A percentile compares a stretch with the other conserved stretches of the same genome.
Evolutionary conservation across 2,888 invertebrate species (phyloP).

Genomic region (Luperina nickerlii): DNA sequence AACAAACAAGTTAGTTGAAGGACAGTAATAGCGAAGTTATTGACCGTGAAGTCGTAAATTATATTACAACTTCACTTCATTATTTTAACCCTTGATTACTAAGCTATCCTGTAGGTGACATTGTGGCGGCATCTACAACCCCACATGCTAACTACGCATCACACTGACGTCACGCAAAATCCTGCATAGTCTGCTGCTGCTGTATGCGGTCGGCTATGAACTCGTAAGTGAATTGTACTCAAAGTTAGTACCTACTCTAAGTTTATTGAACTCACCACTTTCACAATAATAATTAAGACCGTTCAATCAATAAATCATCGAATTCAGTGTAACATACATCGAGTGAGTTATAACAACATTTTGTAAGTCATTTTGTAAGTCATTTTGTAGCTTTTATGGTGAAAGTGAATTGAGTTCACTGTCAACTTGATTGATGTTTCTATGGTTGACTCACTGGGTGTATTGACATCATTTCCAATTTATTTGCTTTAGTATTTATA

Average conservation of each 20-base stretch:
- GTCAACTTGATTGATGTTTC: conserved; percentile 37
- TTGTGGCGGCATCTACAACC: too few relatives aligned
- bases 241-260: background rate
- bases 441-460: conserved; percentile 3
- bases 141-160: too few relatives aligned
- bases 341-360: conserved; percentile 4
- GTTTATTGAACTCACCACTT: background rate
- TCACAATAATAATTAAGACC: background rate
- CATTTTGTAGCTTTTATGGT: conserved; percentile 25
- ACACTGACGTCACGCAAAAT: too few relatives aligned
- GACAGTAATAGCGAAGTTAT: background rate
- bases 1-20: background rate
- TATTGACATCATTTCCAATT: conserved; percentile 21
- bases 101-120: too few relatives aligned
- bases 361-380: conserved; percentile 2
- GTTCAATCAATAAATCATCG: conserved; percentile 6
- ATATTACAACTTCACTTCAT: too few relatives aligned
- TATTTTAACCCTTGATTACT: too few relatives aligned
- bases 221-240: too few relatives aligned
- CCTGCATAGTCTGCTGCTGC: too few relatives aligned
- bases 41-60: background rate
- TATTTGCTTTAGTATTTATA: background rate
- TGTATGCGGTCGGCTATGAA: too few relatives aligned
- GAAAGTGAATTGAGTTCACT: conserved; percentile 9
- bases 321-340: background rate